Evolutionary conservation across 2,113 vertebrate genomes (phyloP), one percentile per base, ranked within the genome.

Genomic region (Muntiacus reevesi): DNA sequence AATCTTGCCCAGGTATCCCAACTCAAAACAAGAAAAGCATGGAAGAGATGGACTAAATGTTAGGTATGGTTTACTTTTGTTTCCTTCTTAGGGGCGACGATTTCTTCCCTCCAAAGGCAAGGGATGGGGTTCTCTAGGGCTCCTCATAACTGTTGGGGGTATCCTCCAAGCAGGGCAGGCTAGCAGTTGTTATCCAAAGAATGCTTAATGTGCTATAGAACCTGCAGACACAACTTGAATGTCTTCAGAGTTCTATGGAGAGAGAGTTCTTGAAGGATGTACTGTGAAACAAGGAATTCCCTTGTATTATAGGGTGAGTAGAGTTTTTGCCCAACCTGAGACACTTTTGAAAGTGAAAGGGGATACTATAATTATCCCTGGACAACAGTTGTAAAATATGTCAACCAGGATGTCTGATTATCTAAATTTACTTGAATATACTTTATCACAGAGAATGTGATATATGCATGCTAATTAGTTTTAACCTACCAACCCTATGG

Each of bases 391-490:
- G 55, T 91, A 27, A 27, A 33, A 10, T 12, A 82, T 30, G 40
- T 62, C 79, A 88, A 59, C 15, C 33, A 57, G 71, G n/a, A 45
- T 87, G 17, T 93, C 74, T 95, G 21, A 79, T 87, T 87, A 78
- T 94, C 50, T 96, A 78, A 86, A 94, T 60, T 71, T 85, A 74
- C 19, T 92, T 83, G 83, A 74, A n/a, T 57, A 92, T 60, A 79
- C 55, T 96, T 94, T 36, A 91, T 67, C 45, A 91, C 36, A 97
- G 87, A 91, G 6, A 59, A 23, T 55, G 16, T 85, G 87, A 91
- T 36, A 85, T 33, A 93, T 74, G 8, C 16, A 93, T 91, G 7
- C 91, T 97, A 95, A 91, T 95, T 94, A 89, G 74, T 87, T 96
- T 96, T 93, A 97, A 85, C 86, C 11, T 83, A 89, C 76, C 47